Evolutionary conservation across 2,888 invertebrate species (phyloP), one percentile per base, ranked within the genome.

Genomic region (Corythucha ciliata): DNA sequence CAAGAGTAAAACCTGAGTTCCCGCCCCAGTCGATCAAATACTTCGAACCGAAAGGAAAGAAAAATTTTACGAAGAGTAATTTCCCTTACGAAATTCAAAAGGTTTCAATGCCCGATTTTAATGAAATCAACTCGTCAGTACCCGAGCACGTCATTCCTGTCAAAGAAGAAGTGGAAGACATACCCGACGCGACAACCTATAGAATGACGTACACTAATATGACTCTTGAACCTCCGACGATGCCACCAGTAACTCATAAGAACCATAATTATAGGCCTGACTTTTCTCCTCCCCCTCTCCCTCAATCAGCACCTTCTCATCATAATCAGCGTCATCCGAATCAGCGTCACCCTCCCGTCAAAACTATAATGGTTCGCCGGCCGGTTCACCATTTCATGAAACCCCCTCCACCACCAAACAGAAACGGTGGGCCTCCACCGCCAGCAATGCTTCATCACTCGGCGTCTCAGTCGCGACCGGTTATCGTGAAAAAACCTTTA

Each of bases 1-100:
- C 74, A 56, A 73, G 78, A 63, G 70, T 79, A 64, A 73, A 74
- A 64, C 78, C 79, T 56, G 76, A 76, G 26, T 56, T 56, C 16
- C 40, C 44, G 18, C 52, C 54, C 12, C 57, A 57, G 22, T 54
- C 54, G 8, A 37, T 57, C 24, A 47, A 36, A n/a, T 26, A 20
- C 24, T 26, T 44, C 1, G 42, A 42, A 21, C 29, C 32, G 12
- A 18, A 33, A 7, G n/a, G n/a, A n/a, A n/a, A n/a, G n/a, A 53
- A 53, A 45, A 20, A 48, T 8, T 46, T 52, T 4, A 41, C 22
- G 5, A 52, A 54, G 39, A 34, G 24, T 10, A 34, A 47, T n/a
- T 55, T 57, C 22, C 57, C 57, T 1, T 57, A 55, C 26, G 57
- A 55, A 40, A 51, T 55, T 14, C 39, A 48, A 24, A 57, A 55